Evolutionary conservation across 1,140 invertebrate species (phyloP), one percentile per base, ranked within the genome.

Genomic region (Brachionus rubens): DNA sequence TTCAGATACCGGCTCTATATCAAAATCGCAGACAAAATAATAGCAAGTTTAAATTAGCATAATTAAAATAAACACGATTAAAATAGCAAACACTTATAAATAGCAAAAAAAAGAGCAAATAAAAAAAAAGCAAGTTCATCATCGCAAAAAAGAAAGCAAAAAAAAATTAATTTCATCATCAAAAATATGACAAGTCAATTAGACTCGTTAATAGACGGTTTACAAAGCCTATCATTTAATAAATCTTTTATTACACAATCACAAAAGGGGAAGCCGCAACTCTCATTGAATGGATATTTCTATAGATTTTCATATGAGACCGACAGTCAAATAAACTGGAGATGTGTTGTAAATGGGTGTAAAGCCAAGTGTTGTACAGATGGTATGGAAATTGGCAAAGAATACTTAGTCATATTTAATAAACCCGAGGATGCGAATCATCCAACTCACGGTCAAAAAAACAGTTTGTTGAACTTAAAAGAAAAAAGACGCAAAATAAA

Each of bases 281-380:
- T 54, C n/a, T 26, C 28, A 28, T 30, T 54, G 28, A 54, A 54
- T 28, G 52, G 52, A 28, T 54, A 54, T 54, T 54, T 54, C 26
- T 54, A 28, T 30, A 26, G 52, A 54, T 28, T 54, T 28, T 30
- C 21, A 28, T 28, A 30, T 30, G 52, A 54, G 28, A 28, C 52
- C 52, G 52, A 54, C 28, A 30, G 28, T 30, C 21, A 54, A 54
- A 30, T 54, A 28, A 54, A 30, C 28, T 54, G 52, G 52, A 26
- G 52, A 28, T 30, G 52, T 54, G 26, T 54, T 30, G 52, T 28
- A n/a, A 54, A 30, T 28, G 26, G 26, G n/a, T 54, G 52, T 28
- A 54, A 54, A 28, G 52, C 52, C 26, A 54, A 54, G 28, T 54
- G 21, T 54, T 54, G 26, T 28, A 30, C 52, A 4, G 21, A 28